phyloP scores from a whole-genome alignment of 1,140 invertebrate genomes.

The Euglossa dilemma region DNA sequence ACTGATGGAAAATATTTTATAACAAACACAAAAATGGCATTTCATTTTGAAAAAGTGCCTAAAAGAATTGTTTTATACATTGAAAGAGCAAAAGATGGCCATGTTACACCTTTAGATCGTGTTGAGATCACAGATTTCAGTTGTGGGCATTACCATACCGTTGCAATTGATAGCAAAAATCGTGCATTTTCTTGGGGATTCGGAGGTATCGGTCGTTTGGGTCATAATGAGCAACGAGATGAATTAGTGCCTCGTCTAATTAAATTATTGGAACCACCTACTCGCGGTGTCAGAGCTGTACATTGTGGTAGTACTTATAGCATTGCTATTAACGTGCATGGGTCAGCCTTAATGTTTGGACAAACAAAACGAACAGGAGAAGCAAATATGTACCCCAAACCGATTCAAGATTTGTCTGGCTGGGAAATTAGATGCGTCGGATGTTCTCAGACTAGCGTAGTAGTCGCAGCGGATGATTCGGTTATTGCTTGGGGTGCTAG shows the following conservation, averaged over 20 bases:
- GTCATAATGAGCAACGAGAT: slow-evolving; percentile 95
- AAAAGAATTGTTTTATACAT: slow-evolving; percentile 93
- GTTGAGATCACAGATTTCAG: slow-evolving; percentile 94
- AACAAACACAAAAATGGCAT: slow-evolving; percentile 93
- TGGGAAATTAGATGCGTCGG: slow-evolving; percentile 94
- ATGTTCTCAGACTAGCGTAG: slow-evolving; percentile 90
- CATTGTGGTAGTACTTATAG: slow-evolving; percentile 94
- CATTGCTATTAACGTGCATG: slow-evolving; percentile 91
- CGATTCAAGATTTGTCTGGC: slow-evolving; percentile 94
- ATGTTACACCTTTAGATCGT: slow-evolving; percentile 91
- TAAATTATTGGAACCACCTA: slow-evolving; percentile 93
- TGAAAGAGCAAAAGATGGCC: slow-evolving; percentile 94
- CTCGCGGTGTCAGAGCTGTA: slow-evolving; percentile 90
- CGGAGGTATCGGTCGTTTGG: slow-evolving; percentile 95
- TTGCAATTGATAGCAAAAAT: slow-evolving; percentile 93
- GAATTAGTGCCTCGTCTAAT: slow-evolving; percentile 94
- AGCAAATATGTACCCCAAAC: slow-evolving; percentile 98
- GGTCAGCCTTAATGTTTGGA: slow-evolving; percentile 92
- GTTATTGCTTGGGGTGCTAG: slow-evolving; percentile 95
- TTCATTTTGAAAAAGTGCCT: slow-evolving; percentile 92
- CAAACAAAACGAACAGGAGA: slow-evolving; percentile 96
- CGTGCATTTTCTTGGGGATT: slow-evolving; percentile 97
- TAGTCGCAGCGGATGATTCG: slow-evolving; percentile 94
- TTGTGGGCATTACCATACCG: slow-evolving; percentile 95
- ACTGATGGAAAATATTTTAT: slow-evolving; percentile 97